Base-by-base conservation (phyloP, 2,888 invertebrate species). In the Macrophya alboannulata region DNA sequence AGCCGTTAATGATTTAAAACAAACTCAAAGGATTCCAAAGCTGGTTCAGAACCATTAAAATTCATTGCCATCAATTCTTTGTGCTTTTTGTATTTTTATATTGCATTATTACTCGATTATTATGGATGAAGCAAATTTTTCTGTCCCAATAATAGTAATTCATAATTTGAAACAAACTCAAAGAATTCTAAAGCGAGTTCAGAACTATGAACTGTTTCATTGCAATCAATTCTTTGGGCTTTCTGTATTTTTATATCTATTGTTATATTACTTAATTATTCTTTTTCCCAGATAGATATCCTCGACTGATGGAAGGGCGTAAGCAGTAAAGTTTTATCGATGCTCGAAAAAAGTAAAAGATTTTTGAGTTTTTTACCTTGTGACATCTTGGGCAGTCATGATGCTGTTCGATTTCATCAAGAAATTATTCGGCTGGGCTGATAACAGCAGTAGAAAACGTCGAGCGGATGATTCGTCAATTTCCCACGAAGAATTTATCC, bases 401-500 rank as follows among this genome's bases (percentile, higher is more conserved):
- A 76, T 59, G 72, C 51, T 92, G 77, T 92, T 91, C 87, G 88
- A 90, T 45, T 90, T 90, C 59, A 65, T 92, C n/a, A 91, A 89
- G 83, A 90, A 87, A 81, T 45, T 92, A 0, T 90, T 92, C 21
- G 88, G 89, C 1, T 89, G 90, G 89, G 90, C 86, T 15, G 92
- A 92, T 62, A 89, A 91, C 77, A 76, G 86, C 4, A 85, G 91
- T 4, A 88, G 90, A 25, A 92, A 92, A 84, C 91, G 92, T 17
- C 87, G 87, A 17, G 90, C 89, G 9, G 85, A 87, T 3, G 88
- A 89, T 8, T 86, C 87, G 0, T 84, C 85, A 0, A 85, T 84
- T 79, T 84, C 45, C 5, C 88, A 89, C n/a, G 43, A 87, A 21
- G 89, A 87, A 21, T 87, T 88, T 85, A 45, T 87, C 0, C 86